Evolutionary conservation across 2,113 vertebrate genomes (phyloP).

Genomic region (Phycodurus eques): DNA sequence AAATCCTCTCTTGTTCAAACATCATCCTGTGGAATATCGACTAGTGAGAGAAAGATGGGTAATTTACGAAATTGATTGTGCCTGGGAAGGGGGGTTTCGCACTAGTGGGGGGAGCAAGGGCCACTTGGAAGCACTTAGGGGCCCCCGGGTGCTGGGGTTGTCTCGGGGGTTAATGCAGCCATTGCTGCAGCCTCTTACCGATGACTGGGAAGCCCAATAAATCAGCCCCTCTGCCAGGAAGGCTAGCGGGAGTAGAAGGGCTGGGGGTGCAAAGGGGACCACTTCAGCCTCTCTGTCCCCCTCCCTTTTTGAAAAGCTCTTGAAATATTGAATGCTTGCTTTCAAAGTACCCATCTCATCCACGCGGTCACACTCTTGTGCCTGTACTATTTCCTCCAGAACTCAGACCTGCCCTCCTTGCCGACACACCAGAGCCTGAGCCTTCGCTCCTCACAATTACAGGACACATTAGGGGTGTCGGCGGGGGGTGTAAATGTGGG

Average conservation of each 20-base stretch:
- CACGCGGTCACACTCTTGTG: slow-evolving; percentile 17
- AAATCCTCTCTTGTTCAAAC: slow-evolving; percentile 43
- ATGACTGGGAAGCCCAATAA: slow-evolving; percentile 71
- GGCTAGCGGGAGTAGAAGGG: slow-evolving; percentile 48
- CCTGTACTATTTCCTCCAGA: slow-evolving; percentile 23
- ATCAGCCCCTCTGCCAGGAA: slow-evolving; percentile 69
- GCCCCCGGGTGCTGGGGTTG: slow-evolving; percentile 54
- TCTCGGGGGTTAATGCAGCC: slow-evolving; percentile 75
- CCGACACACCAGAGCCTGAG: slow-evolving; percentile 25
- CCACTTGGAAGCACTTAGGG: slow-evolving; percentile 70
- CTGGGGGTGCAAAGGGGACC: slow-evolving; percentile 51
- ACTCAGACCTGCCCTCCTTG: slow-evolving; percentile 31
- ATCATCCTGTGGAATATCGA: slow-evolving; percentile 50
- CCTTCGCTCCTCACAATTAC: slow-evolving; percentile 56
- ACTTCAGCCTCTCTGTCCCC: slow-evolving; percentile 46
- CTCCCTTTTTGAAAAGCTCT: slow-evolving; percentile 50
- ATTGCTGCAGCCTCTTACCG: slow-evolving; percentile 58
- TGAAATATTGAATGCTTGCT: slow-evolving; percentile 41
- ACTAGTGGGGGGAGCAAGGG: slow-evolving; percentile 40
- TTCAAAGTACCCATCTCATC: slow-evolving; percentile 44
- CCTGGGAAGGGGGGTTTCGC: slow-evolving; percentile 38
- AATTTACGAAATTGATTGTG: slow-evolving; percentile 68
- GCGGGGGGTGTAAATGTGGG: neutral
- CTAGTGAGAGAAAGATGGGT: slow-evolving; percentile 55
- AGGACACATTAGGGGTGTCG: slow-evolving; percentile 36